These are phyloP conservation scores for Tetragonula clypearis DNA, from an alignment of 1,140 invertebrate genomes.

Conservation along the genomic window DNA sequence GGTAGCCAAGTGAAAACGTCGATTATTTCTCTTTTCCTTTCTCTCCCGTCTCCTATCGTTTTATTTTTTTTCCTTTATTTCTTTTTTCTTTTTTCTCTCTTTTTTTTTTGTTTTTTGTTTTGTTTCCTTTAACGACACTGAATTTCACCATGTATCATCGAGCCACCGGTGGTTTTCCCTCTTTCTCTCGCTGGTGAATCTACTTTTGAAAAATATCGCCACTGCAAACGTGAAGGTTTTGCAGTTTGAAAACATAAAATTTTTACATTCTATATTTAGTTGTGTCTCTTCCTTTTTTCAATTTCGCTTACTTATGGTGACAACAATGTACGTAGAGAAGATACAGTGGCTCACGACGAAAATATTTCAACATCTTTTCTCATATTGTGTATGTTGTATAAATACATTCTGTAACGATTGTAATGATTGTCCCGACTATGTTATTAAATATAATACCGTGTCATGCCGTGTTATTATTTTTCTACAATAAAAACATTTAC, in stretches of 20 bases:
- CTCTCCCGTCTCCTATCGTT: conserved; percentile 19
- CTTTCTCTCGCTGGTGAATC: not conserved
- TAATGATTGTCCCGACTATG: too few species aligned
- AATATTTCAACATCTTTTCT: too few species aligned
- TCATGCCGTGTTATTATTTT: not conserved
- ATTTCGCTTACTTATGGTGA: not conserved
- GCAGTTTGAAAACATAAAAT: not conserved
- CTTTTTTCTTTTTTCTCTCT: not conserved
- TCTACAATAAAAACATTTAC: not conserved
- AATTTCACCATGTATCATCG: conserved; percentile 34
- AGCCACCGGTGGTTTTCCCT: not conserved
- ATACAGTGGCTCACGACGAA: not conserved
- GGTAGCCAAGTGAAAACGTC: conserved; percentile 45
- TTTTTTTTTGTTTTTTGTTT: not conserved
- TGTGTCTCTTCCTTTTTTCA: too few species aligned
- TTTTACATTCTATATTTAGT: not conserved
- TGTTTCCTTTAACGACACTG: conserved; percentile 30
- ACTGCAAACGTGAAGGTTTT: not conserved
- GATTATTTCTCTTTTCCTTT: conserved; percentile 23
- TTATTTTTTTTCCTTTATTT: conserved; percentile 6
- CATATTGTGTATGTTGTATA: too few species aligned
- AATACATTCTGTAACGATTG: too few species aligned
- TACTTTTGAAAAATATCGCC: not conserved
- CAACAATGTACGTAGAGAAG: not conserved
- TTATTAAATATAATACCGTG: not conserved